phyloP scores from a whole-genome alignment of 2,797 vertebrate species.

The Pseudocheirus occidentalis region DNA sequence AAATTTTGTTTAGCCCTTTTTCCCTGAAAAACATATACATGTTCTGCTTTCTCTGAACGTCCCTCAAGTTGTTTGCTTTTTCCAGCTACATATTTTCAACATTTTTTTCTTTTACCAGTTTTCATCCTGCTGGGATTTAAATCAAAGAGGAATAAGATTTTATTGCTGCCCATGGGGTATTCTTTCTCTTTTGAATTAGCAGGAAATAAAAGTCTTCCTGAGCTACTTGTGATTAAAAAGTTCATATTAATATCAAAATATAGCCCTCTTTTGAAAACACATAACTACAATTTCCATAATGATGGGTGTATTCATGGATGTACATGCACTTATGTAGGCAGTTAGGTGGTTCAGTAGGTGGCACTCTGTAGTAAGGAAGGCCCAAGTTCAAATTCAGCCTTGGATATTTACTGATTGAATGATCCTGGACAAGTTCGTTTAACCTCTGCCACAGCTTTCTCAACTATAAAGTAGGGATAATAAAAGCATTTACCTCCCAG shows the following conservation, averaged over 20 bases:
- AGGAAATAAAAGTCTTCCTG: slow-evolving; percentile 20
- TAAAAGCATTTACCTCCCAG: neutral
- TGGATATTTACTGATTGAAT: neutral
- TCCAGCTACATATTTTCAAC: slow-evolving; percentile 38
- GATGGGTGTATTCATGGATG: neutral
- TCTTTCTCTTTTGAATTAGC: slow-evolving; percentile 43
- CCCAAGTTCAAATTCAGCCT: neutral
- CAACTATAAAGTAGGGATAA: neutral
- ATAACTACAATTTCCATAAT: slow-evolving; percentile 39
- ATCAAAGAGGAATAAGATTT: slow-evolving; percentile 60
- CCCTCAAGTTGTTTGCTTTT: slow-evolving; percentile 29
- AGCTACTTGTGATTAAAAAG: slow-evolving; percentile 40
- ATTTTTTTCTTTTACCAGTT: slow-evolving; percentile 43
- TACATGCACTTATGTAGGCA: neutral
- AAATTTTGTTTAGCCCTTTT: slow-evolving; percentile 61
- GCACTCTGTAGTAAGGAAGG: neutral
- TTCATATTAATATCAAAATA: slow-evolving; percentile 28
- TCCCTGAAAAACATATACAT: slow-evolving; percentile 44
- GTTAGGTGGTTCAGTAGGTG: neutral
- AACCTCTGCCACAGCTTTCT: neutral
- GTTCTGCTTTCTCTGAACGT: slow-evolving; percentile 32
- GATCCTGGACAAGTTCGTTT: neutral
- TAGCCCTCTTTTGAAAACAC: slow-evolving; percentile 50
- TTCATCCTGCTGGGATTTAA: slow-evolving; percentile 58
- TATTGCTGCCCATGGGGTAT: slow-evolving; percentile 37